Evolutionary conservation across 2,888 invertebrate genomes (phyloP), one percentile per base, ranked within the genome.

Genomic region (Lissocephala sabroskyi): DNA sequence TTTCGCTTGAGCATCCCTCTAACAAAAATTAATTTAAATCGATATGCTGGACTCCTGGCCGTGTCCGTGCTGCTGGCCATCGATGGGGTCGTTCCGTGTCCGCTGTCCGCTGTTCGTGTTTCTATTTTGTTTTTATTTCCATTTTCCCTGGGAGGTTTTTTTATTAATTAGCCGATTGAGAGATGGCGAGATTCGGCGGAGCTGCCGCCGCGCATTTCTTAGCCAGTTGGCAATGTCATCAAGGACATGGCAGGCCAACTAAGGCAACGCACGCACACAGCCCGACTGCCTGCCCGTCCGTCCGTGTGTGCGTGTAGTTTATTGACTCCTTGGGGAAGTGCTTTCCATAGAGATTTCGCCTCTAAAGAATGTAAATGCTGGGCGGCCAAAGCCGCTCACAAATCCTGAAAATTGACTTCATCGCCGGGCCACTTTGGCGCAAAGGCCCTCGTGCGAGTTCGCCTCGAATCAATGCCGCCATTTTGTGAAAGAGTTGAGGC

Each of bases 1-100:
- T 82, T 81, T 78, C 82, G 77, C 75, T 79, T 81, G 82, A 81
- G 82, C 81, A 82, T 82, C 80, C n/a, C 79, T 81, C 82, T 80
- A 81, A 82, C 81, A 81, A 79, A 81, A 81, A 81, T 81, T 81
- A 81, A 81, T 81, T 81, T 81, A 81, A 81, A 81, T 81, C 81
- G 81, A 81, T 81, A 81, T 79, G 76, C 74, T 75, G 73, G 65
- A 66, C 67, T 64, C 39, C 9, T 40, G 40, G 16, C 19, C 14
- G 16, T 33, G 52, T 49, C 49, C 41, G 10, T 18, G 10, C 9
- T 37, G 18, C 19, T 37, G 37, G n/a, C 41, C 23, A 43, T 36
- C 18, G 11, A n/a, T 13, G 16, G 19, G 19, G 10, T 23, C 6
- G 11, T 17, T 41, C 10, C 30, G 41, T n/a, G 2, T 42, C 28